Base-by-base conservation (phyloP, 2,888 invertebrate species). In the Ypsolopha scabrella region DNA sequence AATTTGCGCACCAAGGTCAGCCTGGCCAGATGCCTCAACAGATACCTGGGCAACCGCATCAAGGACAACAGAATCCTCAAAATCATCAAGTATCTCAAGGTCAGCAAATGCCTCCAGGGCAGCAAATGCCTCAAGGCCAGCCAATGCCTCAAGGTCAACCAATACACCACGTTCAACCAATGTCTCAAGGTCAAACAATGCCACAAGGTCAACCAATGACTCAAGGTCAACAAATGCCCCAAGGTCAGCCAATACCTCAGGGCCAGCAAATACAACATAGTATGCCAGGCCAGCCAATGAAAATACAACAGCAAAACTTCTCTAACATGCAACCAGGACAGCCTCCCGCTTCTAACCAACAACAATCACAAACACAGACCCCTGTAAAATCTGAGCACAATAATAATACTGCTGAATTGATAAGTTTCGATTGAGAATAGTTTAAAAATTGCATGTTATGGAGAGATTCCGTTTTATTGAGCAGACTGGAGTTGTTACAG, bases 361-460 rank as follows among this genome's bases (percentile, higher is more conserved):
- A 61, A 54, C 57, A 60, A 0, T 70, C 68, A 53, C 75, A 71
- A 52, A 57, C 60, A 4, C 82, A 73, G 57, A 72, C 80, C 1
- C 68, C 74, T 0, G 67, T 70, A 0, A 85, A 85, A 54, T 66
- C 83, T 9, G 85, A 85, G 65, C 68, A 72, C 52, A 85, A 83
- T 57, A 85, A 80, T 56, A 85, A 81, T 54, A 93, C 93, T 2
- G 94, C 92, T 11, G 94, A 94, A 76, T 85, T 95, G 39, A 95
- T 95, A 58, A 92, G 91, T 68, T 95, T 95, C 62, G 94, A 94
- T 85, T 94, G 87, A 89, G 68, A 58, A 6, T 43, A 35, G 24
- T 24, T 24, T 24, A 3, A 24, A 24, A 24, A 24, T 3, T 24
- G 24, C 4, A 24, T 24, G 24, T 24, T 24, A 24, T 24, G 24